Percentiles rank a stretch among this genome's conserved stretches.
Conservation (phyloP, 2,888 invertebrate genomes). For the Girardia tigrina region DNA sequence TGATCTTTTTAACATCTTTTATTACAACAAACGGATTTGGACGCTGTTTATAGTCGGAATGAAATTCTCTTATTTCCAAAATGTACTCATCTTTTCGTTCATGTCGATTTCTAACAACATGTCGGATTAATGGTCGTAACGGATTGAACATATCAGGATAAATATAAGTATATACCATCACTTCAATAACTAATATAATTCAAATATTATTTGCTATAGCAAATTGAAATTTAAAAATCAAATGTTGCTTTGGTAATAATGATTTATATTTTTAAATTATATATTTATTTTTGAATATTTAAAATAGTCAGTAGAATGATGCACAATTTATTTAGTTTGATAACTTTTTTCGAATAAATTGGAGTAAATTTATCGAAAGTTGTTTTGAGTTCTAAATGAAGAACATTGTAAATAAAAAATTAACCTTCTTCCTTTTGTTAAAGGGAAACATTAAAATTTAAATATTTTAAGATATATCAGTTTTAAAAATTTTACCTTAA, state of each 20-base stretch:
- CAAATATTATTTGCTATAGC: neutral
- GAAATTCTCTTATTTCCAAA: constrained; percentile 30
- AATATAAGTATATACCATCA: neutral
- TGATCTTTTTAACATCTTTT: constrained; percentile 2
- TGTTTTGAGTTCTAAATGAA: no score
- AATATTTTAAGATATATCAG: no score
- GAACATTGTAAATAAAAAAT: no score
- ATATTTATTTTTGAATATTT: neutral
- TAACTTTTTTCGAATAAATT: no score
- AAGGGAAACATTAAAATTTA: no score
- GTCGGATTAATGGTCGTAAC: constrained; percentile 17
- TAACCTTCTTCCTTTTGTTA: no score
- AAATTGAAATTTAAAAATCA: neutral
- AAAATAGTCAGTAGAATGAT: neutral
- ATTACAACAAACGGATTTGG: constrained; percentile 1
- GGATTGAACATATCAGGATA: neutral
- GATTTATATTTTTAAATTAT: neutral
- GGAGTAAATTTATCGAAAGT: no score
- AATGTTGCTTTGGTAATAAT: neutral
- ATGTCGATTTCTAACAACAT: neutral
- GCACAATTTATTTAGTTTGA: no score
- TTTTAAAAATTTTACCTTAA: no score
- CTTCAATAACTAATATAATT: neutral
- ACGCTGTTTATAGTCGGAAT: constrained; percentile 16
- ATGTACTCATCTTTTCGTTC: constrained; percentile 28